Conservation (phyloP, 2,113 vertebrate genomes). For the Scomber colias region DNA sequence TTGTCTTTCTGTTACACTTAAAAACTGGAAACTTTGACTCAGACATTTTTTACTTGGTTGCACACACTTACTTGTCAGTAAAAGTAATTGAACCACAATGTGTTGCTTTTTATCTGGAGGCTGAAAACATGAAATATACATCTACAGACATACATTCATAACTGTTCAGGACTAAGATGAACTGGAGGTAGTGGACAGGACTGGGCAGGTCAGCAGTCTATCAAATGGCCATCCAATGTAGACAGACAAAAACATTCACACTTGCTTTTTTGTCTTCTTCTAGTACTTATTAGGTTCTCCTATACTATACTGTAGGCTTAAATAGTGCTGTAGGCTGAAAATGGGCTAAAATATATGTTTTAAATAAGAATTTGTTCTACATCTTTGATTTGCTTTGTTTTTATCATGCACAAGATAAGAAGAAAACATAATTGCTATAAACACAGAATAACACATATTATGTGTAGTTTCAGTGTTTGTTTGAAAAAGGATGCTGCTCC, state of each 20-base stretch:
- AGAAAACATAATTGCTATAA: not conserved
- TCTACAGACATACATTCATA: too few relatives aligned
- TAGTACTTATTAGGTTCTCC: not conserved
- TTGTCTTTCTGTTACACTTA: conserved; percentile 1
- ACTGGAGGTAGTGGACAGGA: conserved; percentile 7
- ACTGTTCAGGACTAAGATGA: not conserved
- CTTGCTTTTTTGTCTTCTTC: not conserved
- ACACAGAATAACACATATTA: not conserved
- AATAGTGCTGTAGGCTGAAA: not conserved
- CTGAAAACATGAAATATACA: not conserved
- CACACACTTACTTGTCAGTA: conserved; percentile 5
- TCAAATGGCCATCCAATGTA: conserved; percentile 1
- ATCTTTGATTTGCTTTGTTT: not conserved
- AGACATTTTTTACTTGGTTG: conserved; percentile 18
- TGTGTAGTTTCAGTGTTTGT: conserved; percentile 12
- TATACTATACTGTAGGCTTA: not conserved
- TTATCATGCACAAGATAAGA: too few relatives aligned
- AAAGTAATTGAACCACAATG: conserved; percentile 15
- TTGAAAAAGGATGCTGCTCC: conserved; percentile 19
- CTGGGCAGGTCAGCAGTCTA: conserved; percentile 4
- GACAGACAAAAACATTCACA: conserved; percentile 18
- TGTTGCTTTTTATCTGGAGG: not conserved
- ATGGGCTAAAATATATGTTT: not conserved
- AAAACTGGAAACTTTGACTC: conserved; percentile 30
- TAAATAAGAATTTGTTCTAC: not conserved